Base-by-base conservation (phyloP, 2,113 vertebrate genomes). In the Alligator sinensis region DNA sequence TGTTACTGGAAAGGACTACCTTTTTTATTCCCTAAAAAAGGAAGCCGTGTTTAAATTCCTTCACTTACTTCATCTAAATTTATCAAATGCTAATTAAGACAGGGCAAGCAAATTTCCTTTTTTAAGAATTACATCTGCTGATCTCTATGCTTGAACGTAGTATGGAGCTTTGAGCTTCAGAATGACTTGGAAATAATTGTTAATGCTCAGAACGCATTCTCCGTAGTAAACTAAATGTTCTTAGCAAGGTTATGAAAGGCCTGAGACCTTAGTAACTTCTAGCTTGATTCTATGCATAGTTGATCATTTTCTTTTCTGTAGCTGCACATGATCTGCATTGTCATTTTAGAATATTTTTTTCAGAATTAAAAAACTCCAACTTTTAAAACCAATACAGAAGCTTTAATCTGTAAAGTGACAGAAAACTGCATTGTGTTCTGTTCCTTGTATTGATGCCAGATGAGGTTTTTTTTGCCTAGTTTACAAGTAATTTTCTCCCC, bases 191-290 rank as follows among this genome's bases (percentile, higher is more conserved):
- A 74, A 25, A 22, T 47, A 74, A 24, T 22, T 22, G 25, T 24
- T 47, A 13, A 13, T n/a, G 34, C 21, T 72, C 12, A 38, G 68
- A 72, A 21, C 68, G 6, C 34, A 22, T 12, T 6, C 10, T 70
- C 5, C 9, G 5, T 74, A 22, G 11, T 21, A 21, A 74, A 47
- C 12, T 38, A 74, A 47, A 77, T 57, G 54, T 24, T 28, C 28
- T 55, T 57, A 58, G 74, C 55, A 54, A 77, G 27, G 15, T 79
- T 62, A 10, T 38, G 59, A 27, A 58, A 34, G 34, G 9, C 59
- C 9, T 38, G 59, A 80, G 60, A 15, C 22, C 0, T 22, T 0
- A 0, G 3, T 27, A 79, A n/a, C 47, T 13, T 74, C 47, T 47
- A 9, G 22, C 25, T 72, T 34, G 38, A 3, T 47, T 68, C 64